Evolutionary conservation across 2,888 invertebrate species (phyloP), one percentile per base, ranked within the genome.

Genomic region (Agrilus mali): DNA sequence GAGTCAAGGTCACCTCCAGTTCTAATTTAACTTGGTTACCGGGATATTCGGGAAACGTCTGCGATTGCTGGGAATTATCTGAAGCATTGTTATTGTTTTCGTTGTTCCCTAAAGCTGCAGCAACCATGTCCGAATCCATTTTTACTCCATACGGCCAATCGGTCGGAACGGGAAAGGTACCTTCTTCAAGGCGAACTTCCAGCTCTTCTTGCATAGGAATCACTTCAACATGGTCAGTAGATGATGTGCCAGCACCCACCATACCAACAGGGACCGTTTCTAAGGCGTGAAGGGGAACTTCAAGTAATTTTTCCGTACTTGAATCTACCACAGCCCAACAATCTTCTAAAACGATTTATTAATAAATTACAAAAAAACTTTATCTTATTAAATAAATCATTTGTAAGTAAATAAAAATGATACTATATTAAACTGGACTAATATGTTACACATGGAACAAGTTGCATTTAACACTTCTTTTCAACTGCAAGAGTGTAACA

Each of bases 151-250:
- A 68, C 10, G 63, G 59, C 69, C 69, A 69, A 53, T 68, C 66
- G 43, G 61, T 64, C 1, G 68, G 63, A 6, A 68, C 68, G 1
- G 69, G 70, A 53, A 70, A 69, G 4, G 64, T 67, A 14, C 70
- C 69, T 50, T 71, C 67, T 56, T 72, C 68, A 42, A 72, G 53
- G 42, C 71, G 65, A 15, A 77, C 75, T 56, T 76, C 76, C 40
- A 77, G 59, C 53, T 76, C 76, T 58, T 77, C 76, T 59, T 75
- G 73, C 67, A 73, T 72, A 1, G 72, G 72, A 42, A 72, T 71
- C 7, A 67, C 67, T 53, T 68, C 64, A 6, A 65, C 64, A 48
- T 64, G 63, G 48, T 66, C 66, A 5, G 60, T 53, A 13, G 55
- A 50, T 12, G 55, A 50, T 37, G 55, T 59, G 41, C 56, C 58